Conservation (phyloP, 2,888 invertebrate species). For the Latheticus oryzae region DNA sequence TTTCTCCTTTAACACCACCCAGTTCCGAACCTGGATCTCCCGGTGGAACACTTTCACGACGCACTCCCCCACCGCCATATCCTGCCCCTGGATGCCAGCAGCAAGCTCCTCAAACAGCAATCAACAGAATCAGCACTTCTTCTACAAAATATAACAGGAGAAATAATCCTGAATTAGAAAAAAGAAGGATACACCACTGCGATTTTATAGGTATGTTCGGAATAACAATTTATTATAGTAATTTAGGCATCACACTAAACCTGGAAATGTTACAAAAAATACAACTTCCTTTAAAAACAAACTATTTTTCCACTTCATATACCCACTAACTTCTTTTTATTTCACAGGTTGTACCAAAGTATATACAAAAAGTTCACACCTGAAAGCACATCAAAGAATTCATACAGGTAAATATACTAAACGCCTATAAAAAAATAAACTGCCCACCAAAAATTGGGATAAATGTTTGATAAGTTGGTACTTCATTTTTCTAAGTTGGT, state of each 20-base stretch:
- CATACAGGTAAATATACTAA: slow-evolving; percentile 95
- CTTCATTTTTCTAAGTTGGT: no score
- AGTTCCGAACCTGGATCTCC: slow-evolving; percentile 90
- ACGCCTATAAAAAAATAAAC: not conserved
- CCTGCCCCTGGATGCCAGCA: slow-evolving; percentile 69
- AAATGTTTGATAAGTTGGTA: no score
- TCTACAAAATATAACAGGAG: slow-evolving; percentile 86
- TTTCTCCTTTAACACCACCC: slow-evolving; percentile 87
- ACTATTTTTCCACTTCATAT: no score
- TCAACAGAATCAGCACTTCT: slow-evolving; percentile 59
- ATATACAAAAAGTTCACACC: slow-evolving; percentile 97
- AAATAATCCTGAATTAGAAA: slow-evolving; percentile 97
- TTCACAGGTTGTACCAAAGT: slow-evolving; percentile 94
- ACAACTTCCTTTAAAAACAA: no score
- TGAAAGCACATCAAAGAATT: slow-evolving; percentile 97
- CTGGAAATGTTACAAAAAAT: no score
- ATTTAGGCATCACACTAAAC: no score
- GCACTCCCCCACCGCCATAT: slow-evolving; percentile 84
- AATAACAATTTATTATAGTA: no score
- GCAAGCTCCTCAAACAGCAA: slow-evolving; percentile 51
- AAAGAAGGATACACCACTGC: slow-evolving; percentile 95
- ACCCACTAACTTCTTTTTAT: no score
- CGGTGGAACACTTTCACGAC: slow-evolving; percentile 75
- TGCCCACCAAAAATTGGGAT: no score
- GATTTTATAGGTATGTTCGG: slow-evolving; percentile 95